A percentile compares a stretch with the other conserved stretches of the same genome.
Conservation (phyloP, 2,888 invertebrate species). For the Nowickia ferox region DNA sequence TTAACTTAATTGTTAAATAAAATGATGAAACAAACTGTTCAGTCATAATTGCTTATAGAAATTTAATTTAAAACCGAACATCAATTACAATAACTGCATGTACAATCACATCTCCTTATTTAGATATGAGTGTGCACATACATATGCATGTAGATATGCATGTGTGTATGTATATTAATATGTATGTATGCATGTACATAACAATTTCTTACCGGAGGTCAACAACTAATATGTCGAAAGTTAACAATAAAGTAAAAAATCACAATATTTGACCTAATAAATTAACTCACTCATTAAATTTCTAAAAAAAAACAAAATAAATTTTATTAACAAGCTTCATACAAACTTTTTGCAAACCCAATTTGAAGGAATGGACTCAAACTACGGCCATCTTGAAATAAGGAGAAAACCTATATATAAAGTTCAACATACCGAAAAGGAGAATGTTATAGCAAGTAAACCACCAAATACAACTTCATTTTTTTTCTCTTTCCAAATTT, state of each 20-base stretch:
- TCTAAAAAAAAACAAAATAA: slow-evolving; percentile 31
- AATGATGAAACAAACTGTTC: too few relatives aligned
- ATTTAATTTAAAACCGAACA: too few relatives aligned
- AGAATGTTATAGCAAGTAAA: slow-evolving; percentile 47
- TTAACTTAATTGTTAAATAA: too few relatives aligned
- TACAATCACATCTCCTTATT: too few relatives aligned
- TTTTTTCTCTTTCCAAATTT: not conserved
- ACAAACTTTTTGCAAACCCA: not conserved
- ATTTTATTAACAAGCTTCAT: slow-evolving; percentile 1
- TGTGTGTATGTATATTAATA: too few relatives aligned
- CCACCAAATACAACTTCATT: not conserved
- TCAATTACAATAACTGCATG: too few relatives aligned
- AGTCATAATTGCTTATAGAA: too few relatives aligned
- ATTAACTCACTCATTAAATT: not conserved
- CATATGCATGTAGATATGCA: too few relatives aligned
- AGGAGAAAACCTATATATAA: not conserved
- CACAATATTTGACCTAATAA: slow-evolving; percentile 12
- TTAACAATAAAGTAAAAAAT: not conserved
- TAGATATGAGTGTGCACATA: too few relatives aligned
- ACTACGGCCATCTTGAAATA: slow-evolving; percentile 67
- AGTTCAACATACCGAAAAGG: not conserved
- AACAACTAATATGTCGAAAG: not conserved
- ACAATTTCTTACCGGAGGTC: not conserved
- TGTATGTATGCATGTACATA: too few relatives aligned
- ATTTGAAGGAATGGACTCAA: slow-evolving; percentile 47